Base-by-base conservation (phyloP, 2,797 vertebrate species). In the Luscinia megarhynchos region DNA sequence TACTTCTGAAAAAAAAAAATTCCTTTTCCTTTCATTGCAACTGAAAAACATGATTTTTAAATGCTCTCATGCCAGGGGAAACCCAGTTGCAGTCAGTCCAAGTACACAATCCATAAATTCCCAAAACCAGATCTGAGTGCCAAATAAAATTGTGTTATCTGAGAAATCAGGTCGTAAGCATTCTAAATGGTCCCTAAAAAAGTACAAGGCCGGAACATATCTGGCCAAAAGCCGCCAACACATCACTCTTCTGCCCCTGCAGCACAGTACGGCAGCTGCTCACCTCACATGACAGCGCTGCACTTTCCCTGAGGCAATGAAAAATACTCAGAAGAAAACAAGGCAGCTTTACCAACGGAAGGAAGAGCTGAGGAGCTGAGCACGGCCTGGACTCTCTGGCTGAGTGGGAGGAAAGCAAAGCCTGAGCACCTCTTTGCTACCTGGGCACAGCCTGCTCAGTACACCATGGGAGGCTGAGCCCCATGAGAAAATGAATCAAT, bases 361-460 rank as follows among this genome's bases (percentile, higher is more conserved):
- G 59, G 38, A 76, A 84, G 63, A 66, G 51, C 55, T 46, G 62
- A 81, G 30, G 23, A 84, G 34, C 22, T n/a, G 61, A 36, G 38
- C 54, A 53, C 0, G 0, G 46, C 46, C 13, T 12, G 19, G 26
- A 36, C 55, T 79, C 46, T 34, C 48, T 16, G 36, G 3, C 1
- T 6, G 38, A 50, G 38, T 4, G 34, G 30, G 34, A 78, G 74
- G 54, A 81, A 61, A 30, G 69, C 45, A 67, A 32, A 82, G 51
- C 29, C 46, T 3, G 27, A 74, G 68, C n/a, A 24, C 45, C 72
- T 53, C 38, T 51, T n/a, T 43, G n/a, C 79, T 59, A 8, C 21
- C 46, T 43, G 15, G 24, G 36, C 55, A 38, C 30, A 26, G 64
- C 58, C 66, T 45, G 50, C 30, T 86, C 38, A 2, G 26, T 11